Percentiles rank a stretch among this genome's conserved stretches.
Conservation (phyloP, 2,797 vertebrate genomes). For the Eurystomus glaucurus region DNA sequence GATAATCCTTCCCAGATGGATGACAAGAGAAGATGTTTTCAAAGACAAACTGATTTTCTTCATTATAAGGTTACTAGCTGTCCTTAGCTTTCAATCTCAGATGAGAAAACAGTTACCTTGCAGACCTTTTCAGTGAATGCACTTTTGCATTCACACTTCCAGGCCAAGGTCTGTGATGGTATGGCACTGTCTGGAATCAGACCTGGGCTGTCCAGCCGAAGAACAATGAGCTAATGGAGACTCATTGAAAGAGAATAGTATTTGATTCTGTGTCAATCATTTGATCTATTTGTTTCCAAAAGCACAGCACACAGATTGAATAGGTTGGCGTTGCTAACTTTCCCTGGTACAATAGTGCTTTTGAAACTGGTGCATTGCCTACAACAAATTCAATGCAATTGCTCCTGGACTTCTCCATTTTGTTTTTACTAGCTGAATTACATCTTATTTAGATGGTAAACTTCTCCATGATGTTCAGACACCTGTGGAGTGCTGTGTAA, state of each 20-base stretch:
- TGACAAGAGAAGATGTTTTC: not conserved
- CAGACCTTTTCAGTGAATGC: not conserved
- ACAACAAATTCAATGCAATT: not conserved
- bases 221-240: constrained; percentile 21
- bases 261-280: constrained; percentile 43
- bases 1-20: not conserved
- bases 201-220: constrained; percentile 25
- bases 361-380: not conserved
- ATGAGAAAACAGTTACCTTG: constrained; percentile 18
- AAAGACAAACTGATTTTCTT: not conserved
- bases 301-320: not conserved
- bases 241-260: not conserved
- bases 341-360: not conserved
- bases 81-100: not conserved
- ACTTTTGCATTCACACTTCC: not conserved
- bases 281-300: constrained; percentile 51
- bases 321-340: not conserved
- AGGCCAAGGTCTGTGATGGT: not conserved
- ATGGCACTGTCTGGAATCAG: constrained; percentile 20
- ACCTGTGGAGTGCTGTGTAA: not conserved
- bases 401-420: not conserved
- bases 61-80: not conserved
- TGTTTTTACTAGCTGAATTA: not conserved
- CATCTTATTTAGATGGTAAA: not conserved
- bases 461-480: not conserved